Evolutionary conservation across 2,888 invertebrate species (phyloP).

Genomic region (Leptinotarsa peninsularis): DNA sequence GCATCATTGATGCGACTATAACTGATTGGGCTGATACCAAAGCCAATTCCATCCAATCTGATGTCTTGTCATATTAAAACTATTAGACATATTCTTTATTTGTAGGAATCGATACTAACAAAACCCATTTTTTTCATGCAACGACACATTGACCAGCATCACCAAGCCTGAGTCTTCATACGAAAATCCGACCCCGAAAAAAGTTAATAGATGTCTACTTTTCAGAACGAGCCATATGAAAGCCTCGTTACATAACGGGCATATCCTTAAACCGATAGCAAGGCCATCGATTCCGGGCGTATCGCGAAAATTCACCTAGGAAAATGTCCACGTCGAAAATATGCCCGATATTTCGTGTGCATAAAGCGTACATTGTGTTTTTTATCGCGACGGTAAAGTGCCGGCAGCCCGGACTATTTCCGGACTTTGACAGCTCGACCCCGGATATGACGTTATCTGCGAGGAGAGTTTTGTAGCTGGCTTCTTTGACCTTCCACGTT

Average conservation of each 20-base stretch:
- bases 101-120: no score
- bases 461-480: conserved; percentile 18
- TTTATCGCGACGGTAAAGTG: conserved; percentile 62
- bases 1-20: no score
- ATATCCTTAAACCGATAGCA: conserved; percentile 14
- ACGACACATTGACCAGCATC: no score
- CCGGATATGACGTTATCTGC: conserved; percentile 65
- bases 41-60: no score
- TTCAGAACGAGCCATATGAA: no score
- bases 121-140: no score
- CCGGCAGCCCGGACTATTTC: conserved; percentile 64
- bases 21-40: no score
- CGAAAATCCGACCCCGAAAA: no score
- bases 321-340: conserved; percentile 37
- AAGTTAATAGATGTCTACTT: no score
- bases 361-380: conserved; percentile 54
- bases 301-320: conserved; percentile 17
- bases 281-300: conserved; percentile 6
- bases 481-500: conserved; percentile 17
- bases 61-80: no score
- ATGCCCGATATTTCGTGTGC: conserved; percentile 25
- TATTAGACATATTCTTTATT: no score
- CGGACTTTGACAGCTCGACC: conserved; percentile 66
- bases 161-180: no score
- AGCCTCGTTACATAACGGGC: not conserved